Base-by-base conservation (phyloP, 1,140 invertebrate species). In the Macrocentrus cingulum region DNA sequence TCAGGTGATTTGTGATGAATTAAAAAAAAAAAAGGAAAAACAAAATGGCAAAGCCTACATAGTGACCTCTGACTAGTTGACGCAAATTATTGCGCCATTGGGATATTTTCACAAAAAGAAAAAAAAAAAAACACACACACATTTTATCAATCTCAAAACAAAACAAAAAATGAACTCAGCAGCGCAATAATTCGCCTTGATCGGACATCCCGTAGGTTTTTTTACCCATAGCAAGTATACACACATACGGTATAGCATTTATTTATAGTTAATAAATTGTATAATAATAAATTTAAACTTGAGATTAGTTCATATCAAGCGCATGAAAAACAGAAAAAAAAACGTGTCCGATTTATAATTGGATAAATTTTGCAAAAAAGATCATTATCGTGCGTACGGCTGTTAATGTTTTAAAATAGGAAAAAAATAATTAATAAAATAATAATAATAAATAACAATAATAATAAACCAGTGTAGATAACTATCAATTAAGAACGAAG, bases 271-370 rank as follows among this genome's bases (percentile, higher is more conserved):
- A 53, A 59, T 55, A 57, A 49, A 60, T 61, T 45, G 44, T 56
- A 57, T 34, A 32, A 51, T 54, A 65, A 41, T 42, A 54, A 37
- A 59, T 44, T 25, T 29, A 63, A 54, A 57, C 50, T 63, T 62
- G 70, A 75, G 72, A 66, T 74, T 72, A 73, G 67, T 69, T 74
- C 72, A 78, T 79, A 79, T 78, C 76, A 76, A 46, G 44, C 22
- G 52, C 42, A 53, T 55, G 53, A 46, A 48, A 53, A n/a, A n/a
- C n/a, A n/a, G n/a, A n/a, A n/a, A n/a, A n/a, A n/a, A n/a, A n/a
- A n/a, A 57, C 49, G 55, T 29, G 18, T 36, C 18, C 16, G 32
- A 51, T 41, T 32, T 39, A 32, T 1, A 37, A 37, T 9, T n/a
- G 8, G 15, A 32, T n/a, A 15, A 22, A 29, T n/a, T n/a, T 29